Base-by-base conservation (phyloP, 92 coral and sea anemone genomes). In the Heliopora coerulea region DNA sequence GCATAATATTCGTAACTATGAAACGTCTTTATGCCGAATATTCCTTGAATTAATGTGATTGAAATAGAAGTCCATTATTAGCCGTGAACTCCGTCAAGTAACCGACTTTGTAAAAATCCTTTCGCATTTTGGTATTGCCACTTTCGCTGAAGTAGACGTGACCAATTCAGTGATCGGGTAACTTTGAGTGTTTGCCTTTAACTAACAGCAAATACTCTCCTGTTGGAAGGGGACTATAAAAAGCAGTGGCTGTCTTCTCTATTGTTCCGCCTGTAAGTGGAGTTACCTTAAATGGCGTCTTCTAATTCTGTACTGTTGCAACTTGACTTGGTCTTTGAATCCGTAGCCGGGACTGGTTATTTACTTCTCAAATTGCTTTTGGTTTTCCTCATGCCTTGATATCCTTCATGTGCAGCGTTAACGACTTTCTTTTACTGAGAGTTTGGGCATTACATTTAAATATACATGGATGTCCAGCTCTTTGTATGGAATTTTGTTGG, bases 241-340 rank as follows among this genome's bases (percentile, higher is more conserved):
- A 37, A 11, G 6, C 42, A 11, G 42, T 37, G 42, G 42, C 42
- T 37, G 11, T 37, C 42, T 37, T 37, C 11, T 37, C 42, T 11
- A 37, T 37, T 37, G 42, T 37, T 11, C 11, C 42, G 6, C 6
- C 42, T 17, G 80, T 68, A 19, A 79, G 19, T 26, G 44, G 76
- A 5, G 79, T 42, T 79, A 68, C 67, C 17, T 59, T 59, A 21
- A 83, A 35, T 37, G 80, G 76, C 54, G 68, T 73, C 18, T 58
- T 26, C 35, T 78, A 63, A 1, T 33, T 54, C 18, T 64, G 21
- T 19, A 42, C 20, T 6, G 75, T 83, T 24, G 78, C 81, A 17
- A 79, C 81, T 39, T 79, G 84, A 76, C 75, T 80, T 80, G 10
- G 65, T 85, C 81, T 62, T 30, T 74, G 54, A 9, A 59, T 85